Evolutionary conservation across 2,888 invertebrate species (phyloP).

Genomic region (Mystacides longicornis): DNA sequence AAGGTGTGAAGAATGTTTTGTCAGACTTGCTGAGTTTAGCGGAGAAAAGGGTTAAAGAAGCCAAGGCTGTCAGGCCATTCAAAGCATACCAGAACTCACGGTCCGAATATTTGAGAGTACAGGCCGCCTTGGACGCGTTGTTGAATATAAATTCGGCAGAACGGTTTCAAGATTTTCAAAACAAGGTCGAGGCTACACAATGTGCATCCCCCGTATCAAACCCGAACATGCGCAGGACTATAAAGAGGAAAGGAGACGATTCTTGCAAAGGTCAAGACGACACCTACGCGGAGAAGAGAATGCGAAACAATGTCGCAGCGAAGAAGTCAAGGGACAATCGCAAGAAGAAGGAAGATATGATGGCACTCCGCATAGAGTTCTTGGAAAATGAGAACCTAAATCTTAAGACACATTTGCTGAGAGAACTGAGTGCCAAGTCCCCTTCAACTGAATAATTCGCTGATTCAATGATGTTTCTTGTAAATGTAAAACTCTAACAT

Average conservation of each 20-base stretch:
- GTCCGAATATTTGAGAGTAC: conserved; percentile 48
- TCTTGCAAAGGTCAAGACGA: conserved; percentile 49
- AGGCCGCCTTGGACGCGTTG: conserved; percentile 39
- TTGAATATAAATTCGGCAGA: conserved; percentile 55
- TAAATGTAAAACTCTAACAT: not conserved
- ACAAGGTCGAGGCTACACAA: conserved; percentile 56
- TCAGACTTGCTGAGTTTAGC: too few species aligned
- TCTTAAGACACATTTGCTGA: conserved; percentile 42
- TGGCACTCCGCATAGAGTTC: conserved; percentile 80
- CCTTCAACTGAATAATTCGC: too few species aligned
- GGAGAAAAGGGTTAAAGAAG: not conserved
- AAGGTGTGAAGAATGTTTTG: too few species aligned
- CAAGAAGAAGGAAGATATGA: conserved; percentile 84
- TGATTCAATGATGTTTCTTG: too few species aligned
- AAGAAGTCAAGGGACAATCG: conserved; percentile 88
- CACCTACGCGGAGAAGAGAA: conserved; percentile 78
- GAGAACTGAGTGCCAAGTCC: not conserved
- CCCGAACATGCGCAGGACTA: conserved; percentile 63
- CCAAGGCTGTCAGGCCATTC: conserved; percentile 44
- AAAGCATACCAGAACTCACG: conserved; percentile 69
- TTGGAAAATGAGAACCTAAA: conserved; percentile 83
- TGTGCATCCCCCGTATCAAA: conserved; percentile 57
- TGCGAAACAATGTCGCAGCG: conserved; percentile 92
- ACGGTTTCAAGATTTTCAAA: conserved; percentile 64
- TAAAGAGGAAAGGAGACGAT: conserved; percentile 30